Percentiles rank a stretch among this genome's conserved stretches.
These are phyloP conservation scores for Colletes latitarsis DNA, from an alignment of 1,140 invertebrate genomes.

Conservation along the genomic window DNA sequence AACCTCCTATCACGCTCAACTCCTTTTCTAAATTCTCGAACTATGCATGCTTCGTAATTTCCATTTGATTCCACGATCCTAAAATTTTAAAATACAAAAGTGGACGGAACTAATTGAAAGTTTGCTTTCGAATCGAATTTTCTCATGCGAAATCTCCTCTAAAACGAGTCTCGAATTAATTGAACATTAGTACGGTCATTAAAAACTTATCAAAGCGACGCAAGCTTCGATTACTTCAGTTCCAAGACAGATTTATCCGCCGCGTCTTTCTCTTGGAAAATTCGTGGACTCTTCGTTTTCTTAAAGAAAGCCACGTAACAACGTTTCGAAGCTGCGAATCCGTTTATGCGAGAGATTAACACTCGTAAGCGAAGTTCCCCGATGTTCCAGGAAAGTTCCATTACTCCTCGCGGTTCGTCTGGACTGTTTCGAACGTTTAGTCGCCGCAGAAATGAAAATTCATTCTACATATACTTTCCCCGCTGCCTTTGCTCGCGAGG, in stretches of 20 bases:
- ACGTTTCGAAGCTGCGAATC: neutral
- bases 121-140: too few species aligned
- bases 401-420: neutral
- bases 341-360: slow-evolving; percentile 7
- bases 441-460: neutral
- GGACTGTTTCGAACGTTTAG: neutral
- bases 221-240: neutral
- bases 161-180: too few species aligned
- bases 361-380: neutral
- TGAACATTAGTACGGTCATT: too few species aligned
- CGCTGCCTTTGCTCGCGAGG: too few species aligned
- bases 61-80: too few species aligned
- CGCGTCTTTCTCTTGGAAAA: neutral
- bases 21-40: too few species aligned
- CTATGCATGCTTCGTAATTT: too few species aligned
- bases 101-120: too few species aligned
- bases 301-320: neutral
- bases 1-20: too few species aligned
- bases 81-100: too few species aligned
- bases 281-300: neutral
- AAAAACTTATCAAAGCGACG: neutral
- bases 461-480: neutral
- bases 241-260: neutral
- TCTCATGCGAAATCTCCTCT: too few species aligned
- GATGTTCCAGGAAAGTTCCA: neutral